Base-by-base conservation (phyloP, 1,140 invertebrate species). In the Teleogryllus occipitalis region DNA sequence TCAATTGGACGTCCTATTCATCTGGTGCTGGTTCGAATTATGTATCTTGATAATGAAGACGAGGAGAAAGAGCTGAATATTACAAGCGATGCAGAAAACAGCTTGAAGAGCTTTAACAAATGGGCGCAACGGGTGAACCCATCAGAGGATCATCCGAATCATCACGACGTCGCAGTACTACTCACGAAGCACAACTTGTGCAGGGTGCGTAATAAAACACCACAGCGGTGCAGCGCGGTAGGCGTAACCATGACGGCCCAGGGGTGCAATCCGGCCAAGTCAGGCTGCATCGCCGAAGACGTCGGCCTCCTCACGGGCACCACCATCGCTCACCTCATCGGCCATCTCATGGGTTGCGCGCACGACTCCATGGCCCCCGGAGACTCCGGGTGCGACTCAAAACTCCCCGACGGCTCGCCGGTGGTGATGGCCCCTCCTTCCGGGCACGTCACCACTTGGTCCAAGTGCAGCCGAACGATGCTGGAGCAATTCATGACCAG, bases 161-260 rank as follows among this genome's bases (percentile, higher is more conserved):
- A 95, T 84, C 92, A 93, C 83, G 94, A 95, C 84, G 89, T 94
- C 14, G 93, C 91, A 3, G 87, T 93, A 78, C 87, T 95, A 8
- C 83, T 95, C 12, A 95, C 93, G 8, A 91, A 92, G 91, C 93
- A 76, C 65, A 76, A 78, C 21, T 90, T 92, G 81, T 92, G 91
- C 83, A 86, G 88, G 14, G 54, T 65, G 10, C 54, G 27, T 7
- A 86, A 87, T 21, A 83, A 84, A 73, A 88, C 88, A 81, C 86
- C 88, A 49, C 27, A 39, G 27, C 88, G 88, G 12, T 93, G 92
- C 83, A 88, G 88, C 77, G 88, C 92, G 0, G 86, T 92, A 80
- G 92, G 92, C 8, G 83, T 93, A 72, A 91, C 92, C 8, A 91
- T 90, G 82, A 88, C 92, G 22, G 90, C 89, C 2, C 88, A 90